Evolutionary conservation across 2,113 vertebrate genomes (phyloP), one percentile per base, ranked within the genome.

Genomic region (Indri indri): DNA sequence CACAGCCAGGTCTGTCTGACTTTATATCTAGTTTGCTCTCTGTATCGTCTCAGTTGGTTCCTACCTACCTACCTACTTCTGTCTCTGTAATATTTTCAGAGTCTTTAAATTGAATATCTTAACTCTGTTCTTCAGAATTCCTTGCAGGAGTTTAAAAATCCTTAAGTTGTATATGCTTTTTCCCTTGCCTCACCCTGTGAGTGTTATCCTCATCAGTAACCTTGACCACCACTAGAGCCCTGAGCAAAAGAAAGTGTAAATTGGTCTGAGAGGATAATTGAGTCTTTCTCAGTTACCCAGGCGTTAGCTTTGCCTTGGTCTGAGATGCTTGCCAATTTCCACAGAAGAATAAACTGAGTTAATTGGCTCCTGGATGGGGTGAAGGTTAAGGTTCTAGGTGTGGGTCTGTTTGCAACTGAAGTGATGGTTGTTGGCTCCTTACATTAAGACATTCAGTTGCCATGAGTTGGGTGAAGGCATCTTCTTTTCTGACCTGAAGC

Each of bases 271-370:
- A 93, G 22, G 30, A 80, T 85, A 91, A 87, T 87, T 70, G 63
- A 89, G 27, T 91, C 23, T 76, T 79, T 95, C 65, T 42, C 9
- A 85, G 25, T 79, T 45, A 91, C 25, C 34, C 32, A 80, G 74
- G 34, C 23, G 82, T 95, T 91, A 73, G 30, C 63, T 91, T 93
- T 93, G 34, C 87, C 65, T 95, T 93, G 63, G 93, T 22, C 63
- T 70, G 40, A 12, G 40, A 50, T 84, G 73, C 66, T 82, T 86
- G 32, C 74, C 84, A 87, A 50, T 87, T 57, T 93, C 27, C 37
- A 93, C 34, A 89, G n/a, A 94, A 95, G 47, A 96, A 68, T 92
- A 83, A 91, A 89, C 23, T 37, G 14, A 90, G 20, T 83, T 88
- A 91, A 93, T 93, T 91, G 63, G 34, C 77, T 91, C 37, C 59